Evolutionary conservation across 2,888 invertebrate genomes (phyloP), one percentile per base, ranked within the genome.

Genomic region (Xylota segnis): DNA sequence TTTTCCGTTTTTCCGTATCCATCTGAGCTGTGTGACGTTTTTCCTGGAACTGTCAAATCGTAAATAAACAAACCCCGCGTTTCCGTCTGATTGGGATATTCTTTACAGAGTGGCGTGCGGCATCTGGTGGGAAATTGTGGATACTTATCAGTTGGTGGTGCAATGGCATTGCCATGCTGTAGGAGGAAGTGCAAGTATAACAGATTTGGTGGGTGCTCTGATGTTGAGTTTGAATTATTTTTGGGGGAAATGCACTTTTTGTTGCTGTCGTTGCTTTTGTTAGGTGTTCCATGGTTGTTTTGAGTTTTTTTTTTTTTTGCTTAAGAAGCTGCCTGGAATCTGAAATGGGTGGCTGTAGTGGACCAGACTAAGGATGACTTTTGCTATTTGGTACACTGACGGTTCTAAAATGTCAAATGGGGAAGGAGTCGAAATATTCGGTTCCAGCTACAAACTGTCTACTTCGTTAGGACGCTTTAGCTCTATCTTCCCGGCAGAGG

Each of bases 11-110:
- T 88, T 90, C 89, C 90, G 88, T 88, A 87, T 82, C 88, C 89
- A 90, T 90, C 89, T 89, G 88, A 88, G 89, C 91, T 89, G 90
- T 90, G 90, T 90, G 90, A 91, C 90, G 90, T 90, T 90, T 90
- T 91, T 90, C 91, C 90, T 90, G 89, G 90, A 90, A 91, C 90
- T 91, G 91, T 89, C 91, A 90, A 90, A 89, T 89, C 89, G 88
- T 86, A 86, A 86, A 90, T 90, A 90, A 91, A 91, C 90, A 91
- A 91, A 88, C 83, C 88, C 32, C 50, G 61, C 65, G 40, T 82
- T 86, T 86, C 75, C 59, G 68, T 82, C 82, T 76, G 82, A 86
- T 86, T 82, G 82, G 86, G 58, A 72, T 58, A 52, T 63, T 70
- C 50, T 43, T 65, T 18, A 1, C 40, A n/a, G 23, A 34, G 5